phyloP scores from a whole-genome alignment of 2,888 invertebrate species.

The Aradus depressus region DNA sequence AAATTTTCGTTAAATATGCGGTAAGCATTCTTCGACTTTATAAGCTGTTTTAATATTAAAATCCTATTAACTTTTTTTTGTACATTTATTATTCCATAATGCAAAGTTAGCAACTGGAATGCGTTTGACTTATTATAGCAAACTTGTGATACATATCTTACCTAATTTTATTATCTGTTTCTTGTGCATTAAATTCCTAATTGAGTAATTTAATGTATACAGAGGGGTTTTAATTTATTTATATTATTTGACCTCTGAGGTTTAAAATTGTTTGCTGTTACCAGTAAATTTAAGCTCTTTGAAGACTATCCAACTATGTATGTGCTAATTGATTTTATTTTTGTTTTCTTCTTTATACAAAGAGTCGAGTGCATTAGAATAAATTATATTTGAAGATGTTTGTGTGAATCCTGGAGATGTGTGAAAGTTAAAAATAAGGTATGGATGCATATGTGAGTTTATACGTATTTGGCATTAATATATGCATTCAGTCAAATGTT shows the following conservation, averaged over 20 bases:
- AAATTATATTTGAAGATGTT: conserved; percentile 7
- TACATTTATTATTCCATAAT: background rate
- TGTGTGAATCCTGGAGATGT: conserved; percentile 8
- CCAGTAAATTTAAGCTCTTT: too few species aligned
- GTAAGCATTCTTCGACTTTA: background rate
- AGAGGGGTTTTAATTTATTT: background rate
- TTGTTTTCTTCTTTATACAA: too few species aligned
- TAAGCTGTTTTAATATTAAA: background rate
- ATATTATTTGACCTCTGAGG: background rate
- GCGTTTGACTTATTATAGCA: background rate
- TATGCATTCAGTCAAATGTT: too few species aligned
- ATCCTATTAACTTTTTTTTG: background rate
- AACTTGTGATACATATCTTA: conserved; percentile 2
- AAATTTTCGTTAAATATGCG: too few species aligned
- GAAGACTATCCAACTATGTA: too few species aligned
- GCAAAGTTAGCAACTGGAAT: background rate
- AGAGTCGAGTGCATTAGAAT: too few species aligned
- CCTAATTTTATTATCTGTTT: background rate
- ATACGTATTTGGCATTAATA: conserved; percentile 23
- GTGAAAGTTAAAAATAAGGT: conserved; percentile 12
- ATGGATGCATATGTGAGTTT: conserved; percentile 23
- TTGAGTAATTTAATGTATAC: background rate
- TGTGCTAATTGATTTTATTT: too few species aligned
- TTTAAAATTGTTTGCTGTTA: too few species aligned
- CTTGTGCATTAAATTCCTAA: background rate